Conservation (phyloP, 2,113 vertebrate genomes). For the Eolophus roseicapilla region DNA sequence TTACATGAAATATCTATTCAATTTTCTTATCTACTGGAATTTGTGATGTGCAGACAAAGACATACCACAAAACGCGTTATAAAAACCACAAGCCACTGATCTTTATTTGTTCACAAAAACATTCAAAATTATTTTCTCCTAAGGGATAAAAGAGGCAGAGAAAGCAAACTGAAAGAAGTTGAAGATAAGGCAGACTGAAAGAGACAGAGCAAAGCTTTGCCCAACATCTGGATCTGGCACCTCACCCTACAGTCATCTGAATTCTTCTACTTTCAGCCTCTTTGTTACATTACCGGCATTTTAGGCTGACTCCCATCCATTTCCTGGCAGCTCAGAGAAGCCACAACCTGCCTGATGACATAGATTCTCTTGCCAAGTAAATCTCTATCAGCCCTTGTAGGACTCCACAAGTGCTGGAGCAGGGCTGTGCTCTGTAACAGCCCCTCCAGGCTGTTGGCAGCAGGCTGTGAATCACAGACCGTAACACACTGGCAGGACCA, state of each 20-base stretch:
- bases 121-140: constrained; percentile 21
- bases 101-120: constrained; percentile 35
- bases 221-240: background rate
- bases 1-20: background rate
- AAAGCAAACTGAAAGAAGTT: background rate
- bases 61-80: background rate
- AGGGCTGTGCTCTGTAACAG: background rate
- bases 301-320: background rate
- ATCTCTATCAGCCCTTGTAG: background rate
- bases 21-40: constrained; percentile 42
- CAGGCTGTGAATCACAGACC: accelerated
- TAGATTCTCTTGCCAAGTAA: background rate
- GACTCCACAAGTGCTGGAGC: background rate
- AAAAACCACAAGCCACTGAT: constrained; percentile 32
- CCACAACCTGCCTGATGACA: background rate
- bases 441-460: background rate
- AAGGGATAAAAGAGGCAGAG: background rate
- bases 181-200: constrained; percentile 20
- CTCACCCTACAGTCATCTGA: background rate
- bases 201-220: background rate
- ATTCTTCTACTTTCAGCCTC: background rate
- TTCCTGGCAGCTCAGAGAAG: background rate
- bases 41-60: constrained; percentile 34
- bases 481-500: accelerated
- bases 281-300: background rate